Base-by-base conservation (phyloP, 1,140 invertebrate species). In the Geopemphigus sp. region DNA sequence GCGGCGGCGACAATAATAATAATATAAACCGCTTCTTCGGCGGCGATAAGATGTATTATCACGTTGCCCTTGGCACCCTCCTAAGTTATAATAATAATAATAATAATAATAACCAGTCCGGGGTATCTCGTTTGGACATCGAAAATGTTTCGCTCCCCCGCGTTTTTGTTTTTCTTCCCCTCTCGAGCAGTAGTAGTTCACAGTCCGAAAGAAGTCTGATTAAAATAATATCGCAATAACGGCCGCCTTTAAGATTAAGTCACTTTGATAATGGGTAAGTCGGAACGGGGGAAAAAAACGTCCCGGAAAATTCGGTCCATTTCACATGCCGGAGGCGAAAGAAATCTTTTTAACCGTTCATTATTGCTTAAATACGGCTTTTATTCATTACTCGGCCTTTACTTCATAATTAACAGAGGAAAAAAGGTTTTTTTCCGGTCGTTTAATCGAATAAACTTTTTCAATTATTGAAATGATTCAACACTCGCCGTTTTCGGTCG, bases 391-490 rank as follows among this genome's bases (percentile, higher is more conserved):
- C 57, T 47, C 39, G 22, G 45, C 19, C n/a, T 54, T 72, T 54
- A 17, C 19, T 72, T 61, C n/a, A 78, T 78, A 78, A 78, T 78
- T 78, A 78, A 78, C 74, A 63, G 14, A 50, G 61, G 45, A 57
- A 78, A 59, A 63, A 63, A 63, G 32, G 11, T 1, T 8, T 45
- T 78, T 61, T 78, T 78, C 74, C 74, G 61, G 74, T 50, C 39
- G 39, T 78, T 78, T 78, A 63, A 78, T 78, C 56, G 74, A 78
- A 78, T 78, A 78, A 39, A 78, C 74, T 78, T 78, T 78, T 78
- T 78, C 74, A 78, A 78, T 78, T 78, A 78, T 78, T 78, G 45
- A 63, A 78, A 78, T 78, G 15, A 63, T 78, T 78, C 50, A n/a
- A n/a, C 19, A 78, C 47, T 72, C 32, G n/a, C 64, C 24, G 39